Base-by-base conservation (phyloP, 2,113 vertebrate genomes). In the Natator depressus region DNA sequence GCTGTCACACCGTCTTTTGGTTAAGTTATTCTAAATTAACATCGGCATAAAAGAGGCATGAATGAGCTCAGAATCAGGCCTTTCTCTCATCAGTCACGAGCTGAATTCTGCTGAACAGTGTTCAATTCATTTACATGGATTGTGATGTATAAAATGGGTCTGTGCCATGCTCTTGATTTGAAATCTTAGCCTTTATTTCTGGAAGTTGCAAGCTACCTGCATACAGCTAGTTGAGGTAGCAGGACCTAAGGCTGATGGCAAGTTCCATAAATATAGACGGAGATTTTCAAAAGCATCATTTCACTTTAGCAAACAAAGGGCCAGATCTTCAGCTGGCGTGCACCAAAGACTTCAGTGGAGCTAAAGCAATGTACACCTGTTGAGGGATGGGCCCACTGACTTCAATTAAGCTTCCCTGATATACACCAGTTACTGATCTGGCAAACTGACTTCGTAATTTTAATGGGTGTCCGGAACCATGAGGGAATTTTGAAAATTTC, bases 11-110 rank as follows among this genome's bases (percentile, higher is more conserved):
- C 3, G 10, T 76, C 22, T 46, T 27, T 76, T 20, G 24, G 72
- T 76, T 20, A 22, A 46, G 20, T 46, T 46, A 46, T 76, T 85
- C 78, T 80, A 49, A 80, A 19, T 65, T 19, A 42, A n/a, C 5
- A 1, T 54, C 0, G 0, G 3, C 3, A 16, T 38, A 0, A 49
- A 91, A 83, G 72, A 85, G 1, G 0, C 17, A 5, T 6, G 6
- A 0, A 1, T 50, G n/a, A 93, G 87, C 59, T 10, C 20, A 29
- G 9, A 1, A 0, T 16, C 11, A 13, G 50, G 16, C 0, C 25
- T 0, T 27, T 86, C 20, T 80, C 69, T 72, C 20, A 3, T 13
- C 72, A 22, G 27, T 42, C 72, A 46, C 20, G 20, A 42, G 24
- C 38, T 76, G 38, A 46, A 46, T 42, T 76, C 10, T 46, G 72